Percentiles rank a stretch among this genome's conserved stretches.
These are phyloP conservation scores for Emydocephalus ijimae DNA, from an alignment of 2,113 vertebrate genomes.

Conservation along the genomic window DNA sequence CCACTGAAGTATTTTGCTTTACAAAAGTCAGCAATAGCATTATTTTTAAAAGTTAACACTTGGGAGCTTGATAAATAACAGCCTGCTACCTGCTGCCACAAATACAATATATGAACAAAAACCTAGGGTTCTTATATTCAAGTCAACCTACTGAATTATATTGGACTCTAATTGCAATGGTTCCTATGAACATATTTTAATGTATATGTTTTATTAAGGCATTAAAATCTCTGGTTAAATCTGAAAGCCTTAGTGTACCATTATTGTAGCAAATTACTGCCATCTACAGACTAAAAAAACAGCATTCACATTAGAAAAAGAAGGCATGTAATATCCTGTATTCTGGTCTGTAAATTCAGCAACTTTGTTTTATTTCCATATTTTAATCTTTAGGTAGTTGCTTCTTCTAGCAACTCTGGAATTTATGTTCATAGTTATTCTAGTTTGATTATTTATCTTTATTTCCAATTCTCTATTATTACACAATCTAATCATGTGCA, in stretches of 20 bases:
- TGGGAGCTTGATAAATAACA: background rate
- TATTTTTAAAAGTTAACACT: background rate
- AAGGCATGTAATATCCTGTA: background rate
- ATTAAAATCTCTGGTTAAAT: background rate
- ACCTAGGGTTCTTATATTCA: background rate
- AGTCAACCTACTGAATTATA: background rate
- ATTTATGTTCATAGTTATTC: background rate
- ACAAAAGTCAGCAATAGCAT: background rate
- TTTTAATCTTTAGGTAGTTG: background rate
- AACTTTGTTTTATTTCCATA: background rate
- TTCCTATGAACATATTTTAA: background rate
- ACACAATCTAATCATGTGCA: background rate
- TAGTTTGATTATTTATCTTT: background rate
- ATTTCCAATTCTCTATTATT: background rate
- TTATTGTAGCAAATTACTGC: conserved; percentile 15
- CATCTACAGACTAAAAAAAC: conserved; percentile 17
- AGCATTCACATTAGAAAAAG: background rate
- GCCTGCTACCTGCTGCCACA: background rate
- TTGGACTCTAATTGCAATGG: background rate
- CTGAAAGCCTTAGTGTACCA: background rate
- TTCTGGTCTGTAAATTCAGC: background rate
- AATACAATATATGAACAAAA: background rate
- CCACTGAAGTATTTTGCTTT: background rate
- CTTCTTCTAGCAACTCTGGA: background rate
- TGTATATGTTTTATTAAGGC: background rate